Conservation (phyloP, 1,140 invertebrate species). For the Pogonomyrmex californicus region DNA sequence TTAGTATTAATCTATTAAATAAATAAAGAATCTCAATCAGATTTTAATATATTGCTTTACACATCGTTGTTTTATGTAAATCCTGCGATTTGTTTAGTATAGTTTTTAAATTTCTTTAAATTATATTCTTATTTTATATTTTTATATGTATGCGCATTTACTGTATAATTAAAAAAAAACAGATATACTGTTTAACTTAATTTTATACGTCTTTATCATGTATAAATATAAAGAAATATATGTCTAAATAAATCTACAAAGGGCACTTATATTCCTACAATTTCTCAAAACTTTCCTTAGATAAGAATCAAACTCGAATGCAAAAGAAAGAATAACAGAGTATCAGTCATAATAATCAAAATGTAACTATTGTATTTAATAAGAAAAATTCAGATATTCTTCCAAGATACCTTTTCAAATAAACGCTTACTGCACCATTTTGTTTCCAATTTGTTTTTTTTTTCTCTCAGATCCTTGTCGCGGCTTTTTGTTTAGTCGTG, state of each 20-base stretch:
- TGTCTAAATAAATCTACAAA: not conserved
- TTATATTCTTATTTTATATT: constrained; percentile 26
- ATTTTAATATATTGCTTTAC: not conserved
- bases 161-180: not conserved
- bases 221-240: constrained; percentile 14
- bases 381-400: not conserved
- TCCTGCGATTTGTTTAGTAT: not conserved
- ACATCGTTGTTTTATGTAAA: not conserved
- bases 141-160: constrained; percentile 30
- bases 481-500: constrained; percentile 2
- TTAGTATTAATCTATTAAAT: constrained; percentile 14
- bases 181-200: constrained; percentile 16
- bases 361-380: constrained; percentile 1
- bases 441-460: not conserved
- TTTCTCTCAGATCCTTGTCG: not conserved
- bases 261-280: not conserved
- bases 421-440: not conserved
- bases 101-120: constrained; percentile 2
- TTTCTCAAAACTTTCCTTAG: not conserved
- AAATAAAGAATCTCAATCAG: not conserved
- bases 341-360: not conserved
- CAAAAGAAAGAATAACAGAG: not conserved
- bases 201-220: constrained; percentile 31
- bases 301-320: not conserved
- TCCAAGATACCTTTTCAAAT: not conserved